phyloP scores from a whole-genome alignment of 2,797 vertebrate species.

The Premnoplex brunnescens region DNA sequence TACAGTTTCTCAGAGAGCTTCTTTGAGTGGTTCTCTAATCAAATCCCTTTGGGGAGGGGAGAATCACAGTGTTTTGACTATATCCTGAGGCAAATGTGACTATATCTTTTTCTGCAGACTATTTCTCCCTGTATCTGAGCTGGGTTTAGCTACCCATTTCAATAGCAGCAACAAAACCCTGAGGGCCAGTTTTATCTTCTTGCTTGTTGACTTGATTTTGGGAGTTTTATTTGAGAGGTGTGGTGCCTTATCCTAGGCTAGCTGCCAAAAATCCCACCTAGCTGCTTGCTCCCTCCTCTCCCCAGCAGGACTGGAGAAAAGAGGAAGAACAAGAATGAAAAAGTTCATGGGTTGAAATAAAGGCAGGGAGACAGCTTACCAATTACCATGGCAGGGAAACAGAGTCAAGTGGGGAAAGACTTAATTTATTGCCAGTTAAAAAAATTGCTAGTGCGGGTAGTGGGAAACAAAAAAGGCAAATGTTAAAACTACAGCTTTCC shows the following conservation, averaged over 20 bases:
- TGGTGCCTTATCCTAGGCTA: background rate
- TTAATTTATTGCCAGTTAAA: background rate
- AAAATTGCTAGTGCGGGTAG: background rate
- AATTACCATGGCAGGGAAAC: background rate
- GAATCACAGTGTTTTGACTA: background rate
- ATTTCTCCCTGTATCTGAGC: background rate
- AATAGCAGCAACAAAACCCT: background rate
- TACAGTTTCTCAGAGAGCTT: conserved; percentile 29
- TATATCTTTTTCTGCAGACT: background rate
- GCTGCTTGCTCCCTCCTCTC: background rate
- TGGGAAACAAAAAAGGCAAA: background rate
- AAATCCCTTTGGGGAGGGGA: background rate
- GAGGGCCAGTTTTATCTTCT: background rate
- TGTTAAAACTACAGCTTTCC: background rate
- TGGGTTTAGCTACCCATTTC: background rate
- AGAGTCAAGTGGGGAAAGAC: background rate
- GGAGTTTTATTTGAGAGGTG: background rate
- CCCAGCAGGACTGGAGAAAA: background rate
- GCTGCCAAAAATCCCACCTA: background rate
- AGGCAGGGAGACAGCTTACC: background rate
- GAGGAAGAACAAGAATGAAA: background rate
- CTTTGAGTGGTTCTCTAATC: conserved; percentile 4
- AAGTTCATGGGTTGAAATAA: background rate
- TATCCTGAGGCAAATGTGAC: background rate
- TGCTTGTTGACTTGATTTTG: background rate